These are phyloP conservation scores for Acanthornis magna DNA, from an alignment of 2,797 vertebrate species.

Conservation along the genomic window DNA sequence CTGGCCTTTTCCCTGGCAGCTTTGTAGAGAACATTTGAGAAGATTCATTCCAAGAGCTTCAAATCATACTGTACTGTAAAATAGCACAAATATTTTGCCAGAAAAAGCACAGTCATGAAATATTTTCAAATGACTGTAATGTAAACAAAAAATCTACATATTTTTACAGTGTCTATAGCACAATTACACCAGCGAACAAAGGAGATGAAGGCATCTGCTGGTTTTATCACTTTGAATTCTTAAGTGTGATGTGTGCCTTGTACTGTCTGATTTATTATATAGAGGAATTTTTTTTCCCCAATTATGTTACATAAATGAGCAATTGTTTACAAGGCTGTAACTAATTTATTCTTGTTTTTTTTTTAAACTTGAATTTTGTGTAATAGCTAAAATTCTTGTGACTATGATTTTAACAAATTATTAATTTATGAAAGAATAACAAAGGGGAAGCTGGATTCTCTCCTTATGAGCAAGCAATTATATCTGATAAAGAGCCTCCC, in stretches of 20 bases:
- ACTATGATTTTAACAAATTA: constrained; percentile 79
- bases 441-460: constrained; percentile 82
- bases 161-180: constrained; percentile 62
- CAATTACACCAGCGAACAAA: constrained; percentile 43
- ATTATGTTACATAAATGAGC: constrained; percentile 79
- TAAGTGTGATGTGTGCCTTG: constrained; percentile 90
- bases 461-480: constrained; percentile 71
- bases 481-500: constrained; percentile 56
- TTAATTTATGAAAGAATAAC: constrained; percentile 81
- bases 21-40: constrained; percentile 94
- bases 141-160: constrained; percentile 36
- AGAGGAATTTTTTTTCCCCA: constrained; percentile 59
- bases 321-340: constrained; percentile 87
- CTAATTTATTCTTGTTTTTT: constrained; percentile 86
- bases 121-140: constrained; percentile 53
- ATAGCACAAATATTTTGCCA: constrained; percentile 70
- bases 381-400: constrained; percentile 75
- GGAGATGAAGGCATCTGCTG: constrained; percentile 51
- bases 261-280: constrained; percentile 90
- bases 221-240: constrained; percentile 68
- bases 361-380: constrained; percentile 79
- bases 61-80: constrained; percentile 34
- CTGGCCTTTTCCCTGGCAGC: constrained; percentile 96
- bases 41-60: constrained; percentile 24
- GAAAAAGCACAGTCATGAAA: constrained; percentile 64